A percentile compares a stretch with the other conserved stretches of the same genome.
These are phyloP conservation scores for Acanthisitta chloris DNA, from an alignment of 2,113 vertebrate genomes.

Conservation along the genomic window DNA sequence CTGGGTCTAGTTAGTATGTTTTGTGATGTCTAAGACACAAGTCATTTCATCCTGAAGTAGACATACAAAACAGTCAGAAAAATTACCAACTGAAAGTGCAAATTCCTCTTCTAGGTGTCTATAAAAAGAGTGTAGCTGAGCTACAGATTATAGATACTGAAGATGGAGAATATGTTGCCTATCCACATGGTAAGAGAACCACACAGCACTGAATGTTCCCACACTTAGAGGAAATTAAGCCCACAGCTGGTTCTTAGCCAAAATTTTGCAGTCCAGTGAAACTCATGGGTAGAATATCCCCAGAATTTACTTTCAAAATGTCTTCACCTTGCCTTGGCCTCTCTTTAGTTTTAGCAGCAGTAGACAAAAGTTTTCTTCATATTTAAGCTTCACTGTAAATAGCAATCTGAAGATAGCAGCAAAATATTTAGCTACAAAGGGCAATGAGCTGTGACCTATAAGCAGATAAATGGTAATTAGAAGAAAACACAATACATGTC, in stretches of 20 bases:
- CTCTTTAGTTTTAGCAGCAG: neutral
- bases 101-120: neutral
- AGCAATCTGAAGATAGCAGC: neutral
- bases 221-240: neutral
- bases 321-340: neutral
- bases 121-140: neutral
- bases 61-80: neutral
- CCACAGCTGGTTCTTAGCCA: neutral
- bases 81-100: neutral
- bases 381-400: neutral
- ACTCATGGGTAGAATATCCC: neutral
- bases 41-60: neutral
- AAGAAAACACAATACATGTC: neutral
- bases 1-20: neutral
- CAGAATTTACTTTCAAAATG: neutral
- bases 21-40: neutral
- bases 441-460: neutral
- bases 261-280: neutral
- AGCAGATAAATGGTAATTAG: neutral
- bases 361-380: neutral
- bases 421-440: neutral
- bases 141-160: accelerated
- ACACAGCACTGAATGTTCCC: neutral
- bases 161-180: neutral
- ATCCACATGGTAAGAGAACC: neutral